These are phyloP conservation scores for Tetragnatha montana DNA, from an alignment of 2,888 invertebrate species.

Conservation along the genomic window DNA sequence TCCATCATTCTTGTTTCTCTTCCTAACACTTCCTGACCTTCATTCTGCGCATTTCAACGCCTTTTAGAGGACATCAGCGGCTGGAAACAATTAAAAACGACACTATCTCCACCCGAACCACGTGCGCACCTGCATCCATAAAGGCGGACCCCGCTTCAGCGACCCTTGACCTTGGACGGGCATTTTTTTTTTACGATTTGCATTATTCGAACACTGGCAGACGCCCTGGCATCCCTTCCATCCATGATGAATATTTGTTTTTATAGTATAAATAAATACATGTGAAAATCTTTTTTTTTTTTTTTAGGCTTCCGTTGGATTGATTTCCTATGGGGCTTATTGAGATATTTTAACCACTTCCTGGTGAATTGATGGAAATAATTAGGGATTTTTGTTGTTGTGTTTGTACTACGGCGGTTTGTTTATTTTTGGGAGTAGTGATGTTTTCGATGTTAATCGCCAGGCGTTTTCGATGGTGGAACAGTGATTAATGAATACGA, in stretches of 20 bases:
- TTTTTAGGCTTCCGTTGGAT: no score
- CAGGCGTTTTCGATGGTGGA: no score
- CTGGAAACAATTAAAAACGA: slow-evolving; percentile 32
- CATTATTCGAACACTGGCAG: slow-evolving; percentile 27
- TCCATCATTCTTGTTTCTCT: neutral
- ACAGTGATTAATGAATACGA: no score
- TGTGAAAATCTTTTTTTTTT: no score
- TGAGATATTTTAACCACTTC: no score
- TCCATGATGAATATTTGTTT: neutral
- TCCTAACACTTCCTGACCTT: slow-evolving; percentile 44
- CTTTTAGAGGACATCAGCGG: slow-evolving; percentile 15
- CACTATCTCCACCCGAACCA: slow-evolving; percentile 46
- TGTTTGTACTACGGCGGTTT: no score
- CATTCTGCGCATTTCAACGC: slow-evolving; percentile 52
- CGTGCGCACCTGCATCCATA: slow-evolving; percentile 36
- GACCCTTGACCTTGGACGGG: slow-evolving; percentile 64
- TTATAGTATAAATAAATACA: no score
- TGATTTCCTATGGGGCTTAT: no score
- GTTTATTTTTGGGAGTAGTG: no score
- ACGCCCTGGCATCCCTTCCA: slow-evolving; percentile 2
- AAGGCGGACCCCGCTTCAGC: slow-evolving; percentile 30
- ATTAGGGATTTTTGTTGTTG: no score
- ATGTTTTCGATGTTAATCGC: no score
- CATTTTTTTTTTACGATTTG: slow-evolving; percentile 36
- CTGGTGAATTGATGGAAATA: no score